Evolutionary conservation across 2,113 vertebrate genomes (phyloP).

Genomic region (Tupaia tana): DNA sequence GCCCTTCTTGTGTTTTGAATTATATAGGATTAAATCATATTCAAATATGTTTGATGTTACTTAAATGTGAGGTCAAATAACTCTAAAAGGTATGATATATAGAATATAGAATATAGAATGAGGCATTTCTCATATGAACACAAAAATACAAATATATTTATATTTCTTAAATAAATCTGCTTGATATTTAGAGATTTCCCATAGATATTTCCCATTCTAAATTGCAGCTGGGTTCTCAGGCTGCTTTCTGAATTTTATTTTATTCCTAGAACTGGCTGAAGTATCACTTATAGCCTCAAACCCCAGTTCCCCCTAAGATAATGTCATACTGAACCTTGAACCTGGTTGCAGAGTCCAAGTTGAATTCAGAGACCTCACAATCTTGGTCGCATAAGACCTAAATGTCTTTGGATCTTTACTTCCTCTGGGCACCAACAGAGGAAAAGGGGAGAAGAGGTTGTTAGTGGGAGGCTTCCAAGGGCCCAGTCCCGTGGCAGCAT

Average conservation of each 20-base stretch:
- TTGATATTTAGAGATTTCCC: not conserved
- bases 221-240: not conserved
- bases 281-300: not conserved
- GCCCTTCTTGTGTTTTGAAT: not conserved
- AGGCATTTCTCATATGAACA: not conserved
- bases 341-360: not conserved
- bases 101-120: too few species aligned
- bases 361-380: not conserved
- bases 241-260: constrained; percentile 44
- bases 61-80: not conserved
- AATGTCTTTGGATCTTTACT: not conserved
- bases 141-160: too few species aligned
- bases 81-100: too few species aligned
- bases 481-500: not conserved
- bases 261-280: not conserved
- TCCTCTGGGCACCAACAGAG: not conserved
- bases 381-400: not conserved
- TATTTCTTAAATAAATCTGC: constrained; percentile 9
- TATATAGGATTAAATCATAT: not conserved
- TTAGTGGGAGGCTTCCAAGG: not conserved
- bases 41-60: not conserved
- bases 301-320: not conserved
- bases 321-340: not conserved
- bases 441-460: not conserved
- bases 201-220: not conserved